Conservation (phyloP, 2,113 vertebrate genomes). For the Seriola aureovittata region DNA sequence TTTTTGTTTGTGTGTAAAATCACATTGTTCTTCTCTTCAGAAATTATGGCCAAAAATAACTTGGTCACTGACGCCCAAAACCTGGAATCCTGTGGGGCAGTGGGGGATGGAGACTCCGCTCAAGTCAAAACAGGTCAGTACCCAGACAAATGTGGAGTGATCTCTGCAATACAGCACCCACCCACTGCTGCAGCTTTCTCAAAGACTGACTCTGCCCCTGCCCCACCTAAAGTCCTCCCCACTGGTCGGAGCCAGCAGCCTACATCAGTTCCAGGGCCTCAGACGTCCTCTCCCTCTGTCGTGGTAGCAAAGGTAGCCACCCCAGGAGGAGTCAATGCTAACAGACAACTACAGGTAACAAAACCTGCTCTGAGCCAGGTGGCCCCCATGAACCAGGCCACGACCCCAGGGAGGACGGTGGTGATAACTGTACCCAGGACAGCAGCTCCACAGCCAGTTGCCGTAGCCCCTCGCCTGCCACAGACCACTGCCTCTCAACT, state of each 20-base stretch:
- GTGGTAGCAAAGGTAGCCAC: constrained; percentile 52
- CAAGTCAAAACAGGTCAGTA: constrained; percentile 23
- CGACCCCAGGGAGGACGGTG: constrained; percentile 70
- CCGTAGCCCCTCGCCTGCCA: constrained; percentile 73
- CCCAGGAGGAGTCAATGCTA: background rate
- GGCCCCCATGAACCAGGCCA: constrained; percentile 51
- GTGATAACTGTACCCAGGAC: constrained; percentile 75
- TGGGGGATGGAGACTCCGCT: background rate
- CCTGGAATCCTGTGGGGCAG: background rate
- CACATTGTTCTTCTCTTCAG: background rate
- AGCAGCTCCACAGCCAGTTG: constrained; percentile 72
- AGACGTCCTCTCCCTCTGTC: constrained; percentile 33
- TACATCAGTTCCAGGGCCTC: background rate
- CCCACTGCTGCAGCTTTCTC: background rate
- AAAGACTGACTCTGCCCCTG: background rate
- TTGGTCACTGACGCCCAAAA: constrained; percentile 6
- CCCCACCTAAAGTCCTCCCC: background rate
- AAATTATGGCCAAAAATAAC: constrained; percentile 47
- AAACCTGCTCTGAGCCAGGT: constrained; percentile 47
- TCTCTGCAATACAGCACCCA: background rate
- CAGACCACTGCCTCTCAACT: constrained; percentile 82
- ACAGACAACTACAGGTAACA: constrained; percentile 11
- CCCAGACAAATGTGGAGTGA: constrained; percentile 7
- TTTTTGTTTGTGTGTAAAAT: background rate
- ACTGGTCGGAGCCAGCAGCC: background rate